phyloP scores from a whole-genome alignment of 2,113 vertebrate species.

The Atherinomorus stipes region DNA sequence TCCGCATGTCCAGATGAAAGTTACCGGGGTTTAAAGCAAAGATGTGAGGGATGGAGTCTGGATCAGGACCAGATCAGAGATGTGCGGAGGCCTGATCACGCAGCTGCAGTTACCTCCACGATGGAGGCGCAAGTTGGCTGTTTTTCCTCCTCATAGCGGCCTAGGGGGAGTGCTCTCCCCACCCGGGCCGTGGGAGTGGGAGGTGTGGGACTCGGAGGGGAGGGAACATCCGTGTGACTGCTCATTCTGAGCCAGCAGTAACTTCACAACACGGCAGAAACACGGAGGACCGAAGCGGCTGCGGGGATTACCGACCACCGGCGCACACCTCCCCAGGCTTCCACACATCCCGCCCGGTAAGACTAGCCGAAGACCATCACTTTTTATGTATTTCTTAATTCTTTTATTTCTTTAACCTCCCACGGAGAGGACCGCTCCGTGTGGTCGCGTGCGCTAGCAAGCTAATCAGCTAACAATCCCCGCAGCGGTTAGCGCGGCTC shows the following conservation, averaged over 20 bases:
- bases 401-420: no score
- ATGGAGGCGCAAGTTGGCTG: no score
- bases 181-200: background rate
- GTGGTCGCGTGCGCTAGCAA: constrained; percentile 27
- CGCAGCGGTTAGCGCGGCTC: constrained; percentile 31
- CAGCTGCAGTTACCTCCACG: no score
- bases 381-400: no score
- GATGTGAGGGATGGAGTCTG: no score
- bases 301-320: background rate
- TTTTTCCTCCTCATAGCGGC: no score
- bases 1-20: no score
- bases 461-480: constrained; percentile 30
- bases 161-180: no score
- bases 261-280: constrained; percentile 44
- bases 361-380: background rate
- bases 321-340: background rate
- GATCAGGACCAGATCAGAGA: no score
- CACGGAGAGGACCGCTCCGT: background rate
- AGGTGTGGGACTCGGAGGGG: constrained; percentile 31
- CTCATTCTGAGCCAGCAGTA: background rate
- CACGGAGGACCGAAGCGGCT: background rate
- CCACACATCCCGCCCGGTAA: background rate
- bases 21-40: no score
- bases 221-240: constrained; percentile 12
- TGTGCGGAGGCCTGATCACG: no score